Evolutionary conservation across 1,140 invertebrate genomes (phyloP).

Genomic region (Orussus abietinus): DNA sequence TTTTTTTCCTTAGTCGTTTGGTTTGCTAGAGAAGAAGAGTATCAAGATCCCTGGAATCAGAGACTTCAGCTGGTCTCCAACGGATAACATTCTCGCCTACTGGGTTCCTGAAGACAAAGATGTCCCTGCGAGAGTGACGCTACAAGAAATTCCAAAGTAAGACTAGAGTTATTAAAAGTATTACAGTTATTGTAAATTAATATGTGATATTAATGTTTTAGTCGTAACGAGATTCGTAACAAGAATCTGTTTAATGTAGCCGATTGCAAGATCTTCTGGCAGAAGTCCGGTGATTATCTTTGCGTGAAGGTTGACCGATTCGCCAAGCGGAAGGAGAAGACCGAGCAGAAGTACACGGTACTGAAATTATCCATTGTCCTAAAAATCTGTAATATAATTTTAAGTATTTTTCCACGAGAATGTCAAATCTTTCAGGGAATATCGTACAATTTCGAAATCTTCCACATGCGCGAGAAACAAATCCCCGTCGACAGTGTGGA

Average conservation of each 20-base stretch:
- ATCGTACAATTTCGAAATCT: conserved; percentile 99
- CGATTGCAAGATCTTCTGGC: conserved; percentile 99
- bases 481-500: conserved; percentile 97
- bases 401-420: conserved; percentile 7
- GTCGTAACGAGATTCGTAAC: conserved; percentile 84
- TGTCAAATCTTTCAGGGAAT: conserved; percentile 68
- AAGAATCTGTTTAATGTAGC: conserved; percentile 98
- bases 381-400: conserved; percentile 1
- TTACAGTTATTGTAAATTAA: conserved; percentile 6
- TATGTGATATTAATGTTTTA: conserved; percentile 44
- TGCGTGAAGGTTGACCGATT: conserved; percentile 99
- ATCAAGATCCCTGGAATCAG: conserved; percentile 88
- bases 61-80: conserved; percentile 97
- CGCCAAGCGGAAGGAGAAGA: conserved; percentile 90
- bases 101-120: conserved; percentile 98
- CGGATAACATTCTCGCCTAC: conserved; percentile 93
- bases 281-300: conserved; percentile 95
- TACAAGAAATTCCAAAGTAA: conserved; percentile 78
- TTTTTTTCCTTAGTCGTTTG: conserved; percentile 70
- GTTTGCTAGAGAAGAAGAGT: conserved; percentile 89
- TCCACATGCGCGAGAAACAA: conserved; percentile 96
- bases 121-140: conserved; percentile 79
- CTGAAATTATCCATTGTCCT: conserved; percentile 35
- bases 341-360: conserved; percentile 86
- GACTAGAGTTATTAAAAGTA: background rate